A percentile compares a stretch with the other conserved stretches of the same genome.
Evolutionary conservation across 2,113 vertebrate species (phyloP).

Genomic region (Colinus virginianus): DNA sequence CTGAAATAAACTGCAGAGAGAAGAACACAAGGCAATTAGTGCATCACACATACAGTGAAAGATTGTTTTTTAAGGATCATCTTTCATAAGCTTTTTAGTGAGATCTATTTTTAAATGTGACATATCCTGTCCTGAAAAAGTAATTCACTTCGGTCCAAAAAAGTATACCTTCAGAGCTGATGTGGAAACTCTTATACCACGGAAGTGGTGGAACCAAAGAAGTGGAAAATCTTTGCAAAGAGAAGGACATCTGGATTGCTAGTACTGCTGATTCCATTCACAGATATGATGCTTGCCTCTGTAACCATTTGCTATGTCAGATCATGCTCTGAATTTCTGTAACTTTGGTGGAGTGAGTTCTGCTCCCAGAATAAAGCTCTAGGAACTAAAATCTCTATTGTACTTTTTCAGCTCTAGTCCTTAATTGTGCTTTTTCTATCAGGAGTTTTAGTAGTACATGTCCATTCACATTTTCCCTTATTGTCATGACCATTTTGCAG

Average conservation of each 20-base stretch:
- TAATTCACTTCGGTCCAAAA: background rate
- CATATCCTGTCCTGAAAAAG: background rate
- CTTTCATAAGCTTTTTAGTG: background rate
- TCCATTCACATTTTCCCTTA: background rate
- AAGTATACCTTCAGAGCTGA: fast-evolving
- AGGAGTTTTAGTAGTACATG: background rate
- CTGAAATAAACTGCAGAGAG: background rate
- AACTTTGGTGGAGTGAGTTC: background rate
- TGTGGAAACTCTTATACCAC: background rate
- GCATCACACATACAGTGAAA: background rate
- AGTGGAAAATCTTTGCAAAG: background rate
- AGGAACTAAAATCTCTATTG: background rate
- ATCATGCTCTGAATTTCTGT: background rate
- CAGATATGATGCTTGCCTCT: background rate
- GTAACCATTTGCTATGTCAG: background rate
- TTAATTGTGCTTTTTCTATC: background rate
- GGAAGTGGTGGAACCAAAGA: background rate
- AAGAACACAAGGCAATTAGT: background rate
- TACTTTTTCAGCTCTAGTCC: fast-evolving
- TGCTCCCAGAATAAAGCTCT: background rate
- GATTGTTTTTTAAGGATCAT: background rate
- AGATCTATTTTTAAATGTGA: background rate
- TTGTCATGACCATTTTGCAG: background rate
- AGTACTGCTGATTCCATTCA: fast-evolving
- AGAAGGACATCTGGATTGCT: background rate